Evolutionary conservation across 92 coral and sea anemone species (phyloP).

Genomic region (Isaurus tuberculatus): DNA sequence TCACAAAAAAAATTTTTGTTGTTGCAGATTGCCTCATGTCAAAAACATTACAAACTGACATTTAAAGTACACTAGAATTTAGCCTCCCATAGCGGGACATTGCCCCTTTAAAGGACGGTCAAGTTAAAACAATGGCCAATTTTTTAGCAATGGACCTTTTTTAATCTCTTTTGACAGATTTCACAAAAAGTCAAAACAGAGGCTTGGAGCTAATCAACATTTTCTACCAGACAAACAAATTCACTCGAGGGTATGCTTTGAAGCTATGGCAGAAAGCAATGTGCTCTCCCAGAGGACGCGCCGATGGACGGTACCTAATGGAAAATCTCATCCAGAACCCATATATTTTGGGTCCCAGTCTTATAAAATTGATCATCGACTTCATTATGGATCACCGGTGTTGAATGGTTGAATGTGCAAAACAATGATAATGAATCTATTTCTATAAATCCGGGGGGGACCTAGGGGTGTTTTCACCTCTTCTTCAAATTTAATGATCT

Average conservation of each 20-base stretch:
- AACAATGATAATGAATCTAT: not conserved
- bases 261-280: slow-evolving; percentile 77
- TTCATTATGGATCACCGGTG: slow-evolving; percentile 67
- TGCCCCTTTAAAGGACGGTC: not conserved
- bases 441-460: not conserved
- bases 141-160: no score
- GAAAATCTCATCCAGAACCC: slow-evolving; percentile 63
- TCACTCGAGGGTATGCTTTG: slow-evolving; percentile 64
- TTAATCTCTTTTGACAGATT: slow-evolving; percentile 51
- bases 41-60: no score
- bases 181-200: slow-evolving; percentile 65
- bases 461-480: no score
- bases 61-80: no score
- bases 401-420: not conserved
- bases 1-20: no score
- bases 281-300: slow-evolving; percentile 83
- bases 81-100: no score
- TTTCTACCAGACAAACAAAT: slow-evolving; percentile 57
- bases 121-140: not conserved
- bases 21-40: no score
- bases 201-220: slow-evolving; percentile 68
- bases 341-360: slow-evolving; percentile 49
- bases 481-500: no score
- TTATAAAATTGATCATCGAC: slow-evolving; percentile 63
- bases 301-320: slow-evolving; percentile 73